Base-by-base conservation (phyloP, 2,113 vertebrate genomes). In the Gymnocephalus cernua region DNA sequence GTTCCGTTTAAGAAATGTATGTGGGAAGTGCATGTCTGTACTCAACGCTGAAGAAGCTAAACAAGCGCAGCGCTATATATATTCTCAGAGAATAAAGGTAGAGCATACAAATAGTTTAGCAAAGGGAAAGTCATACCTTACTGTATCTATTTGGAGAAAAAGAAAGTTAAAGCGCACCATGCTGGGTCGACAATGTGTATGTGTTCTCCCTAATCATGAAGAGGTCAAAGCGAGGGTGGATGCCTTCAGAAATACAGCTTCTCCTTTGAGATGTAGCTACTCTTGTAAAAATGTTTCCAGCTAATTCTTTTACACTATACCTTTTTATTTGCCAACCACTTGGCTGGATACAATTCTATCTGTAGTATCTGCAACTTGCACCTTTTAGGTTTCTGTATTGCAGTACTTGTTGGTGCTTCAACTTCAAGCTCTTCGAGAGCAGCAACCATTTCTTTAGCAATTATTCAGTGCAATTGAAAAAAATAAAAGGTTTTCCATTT, bases 111-210 rank as follows among this genome's bases (percentile, higher is more conserved):
- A 18, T 48, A 35, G 5, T 47, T 41, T n/a, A 44, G n/a, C n/a
- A 74, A 56, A 58, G 10, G 13, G 15, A 4, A 25, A 62, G 38
- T 18, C 47, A 66, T 65, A 4, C 4, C 1, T 73, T 16, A 59
- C 32, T 79, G 65, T 29, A 35, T 72, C 18, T 41, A 57, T 72
- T 68, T 29, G 32, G 12, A 9, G 44, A 69, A 56, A 57, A 6
- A 61, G 27, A 16, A 10, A 47, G 5, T 19, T 61, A 0, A 35
- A 14, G 53, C 62, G 18, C 21, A 27, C 9, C 4, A 53, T 8
- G 0, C 51, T 19, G 2, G 2, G 2, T 19, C 0, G 1, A 16
- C 12, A 23, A 1, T 72, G 6, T 44, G 16, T 4, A 32, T 41
- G 9, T 66, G 18, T 64, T 67, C 41, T 68, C 50, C 69, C 18